These are phyloP conservation scores for Drosophila kepulauana DNA, from an alignment of 1,140 invertebrate genomes.

Conservation along the genomic window DNA sequence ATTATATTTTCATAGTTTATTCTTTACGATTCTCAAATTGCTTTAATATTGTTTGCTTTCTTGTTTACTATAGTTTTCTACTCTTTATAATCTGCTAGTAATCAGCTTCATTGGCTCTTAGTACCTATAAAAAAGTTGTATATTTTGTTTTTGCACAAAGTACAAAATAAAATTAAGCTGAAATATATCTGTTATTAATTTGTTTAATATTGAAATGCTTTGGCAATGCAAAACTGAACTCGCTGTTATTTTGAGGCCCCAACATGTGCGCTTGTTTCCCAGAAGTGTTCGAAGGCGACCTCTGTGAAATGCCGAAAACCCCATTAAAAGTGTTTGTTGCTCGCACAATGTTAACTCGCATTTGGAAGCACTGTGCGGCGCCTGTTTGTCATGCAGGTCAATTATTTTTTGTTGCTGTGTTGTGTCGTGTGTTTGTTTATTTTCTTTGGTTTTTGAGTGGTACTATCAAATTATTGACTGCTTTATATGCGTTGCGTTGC, in stretches of 20 bases:
- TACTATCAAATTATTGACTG: slow-evolving; percentile 59
- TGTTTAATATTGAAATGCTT: not conserved
- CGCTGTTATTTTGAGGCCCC: not conserved
- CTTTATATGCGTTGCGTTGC: slow-evolving; percentile 62
- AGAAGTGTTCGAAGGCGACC: slow-evolving; percentile 10
- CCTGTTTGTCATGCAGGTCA: slow-evolving; percentile 69
- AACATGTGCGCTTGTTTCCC: not conserved
- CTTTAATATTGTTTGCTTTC: no score
- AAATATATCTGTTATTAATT: not conserved
- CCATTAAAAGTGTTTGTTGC: not conserved
- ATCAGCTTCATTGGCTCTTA: no score
- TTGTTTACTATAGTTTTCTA: no score
- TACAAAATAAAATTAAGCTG: no score
- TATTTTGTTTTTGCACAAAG: no score
- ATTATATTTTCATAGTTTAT: no score
- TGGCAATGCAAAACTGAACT: not conserved
- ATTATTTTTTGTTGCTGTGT: slow-evolving; percentile 36
- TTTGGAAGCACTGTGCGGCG: slow-evolving; percentile 56
- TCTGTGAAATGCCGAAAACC: slow-evolving; percentile 9
- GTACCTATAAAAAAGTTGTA: no score
- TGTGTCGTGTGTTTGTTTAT: slow-evolving; percentile 27
- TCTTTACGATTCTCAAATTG: no score
- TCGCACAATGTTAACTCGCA: slow-evolving; percentile 5
- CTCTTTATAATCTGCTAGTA: no score
- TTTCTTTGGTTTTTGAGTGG: slow-evolving; percentile 9